Evolutionary conservation across 2,888 invertebrate genomes (phyloP).

Genomic region (Mythimna vitellina): DNA sequence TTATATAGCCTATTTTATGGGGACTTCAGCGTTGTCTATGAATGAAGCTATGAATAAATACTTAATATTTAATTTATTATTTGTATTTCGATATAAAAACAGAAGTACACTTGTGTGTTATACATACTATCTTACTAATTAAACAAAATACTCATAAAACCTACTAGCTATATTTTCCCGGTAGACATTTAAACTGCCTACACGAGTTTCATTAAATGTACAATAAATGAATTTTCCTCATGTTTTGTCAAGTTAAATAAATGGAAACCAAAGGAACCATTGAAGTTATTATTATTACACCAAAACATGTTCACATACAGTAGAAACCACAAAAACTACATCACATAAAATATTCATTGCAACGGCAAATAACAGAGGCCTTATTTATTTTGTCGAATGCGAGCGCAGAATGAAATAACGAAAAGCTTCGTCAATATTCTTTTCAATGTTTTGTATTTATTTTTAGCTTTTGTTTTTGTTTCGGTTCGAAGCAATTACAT

Average conservation of each 20-base stretch:
- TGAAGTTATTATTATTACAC: conserved; percentile 17
- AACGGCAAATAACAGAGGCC: conserved; percentile 26
- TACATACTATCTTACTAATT: too few species aligned
- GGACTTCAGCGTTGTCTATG: neutral
- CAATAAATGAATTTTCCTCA: conserved; percentile 10
- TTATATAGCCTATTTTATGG: neutral
- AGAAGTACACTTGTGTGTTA: too few species aligned
- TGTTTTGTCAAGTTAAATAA: conserved; percentile 11
- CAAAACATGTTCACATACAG: neutral
- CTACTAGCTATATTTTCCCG: too few species aligned
- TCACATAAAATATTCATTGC: conserved; percentile 49
- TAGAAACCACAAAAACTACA: conserved; percentile 24
- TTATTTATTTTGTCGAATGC: conserved; percentile 36
- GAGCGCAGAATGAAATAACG: conserved; percentile 26
- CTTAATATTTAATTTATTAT: too few species aligned
- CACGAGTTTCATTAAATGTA: neutral
- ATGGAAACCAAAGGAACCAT: conserved; percentile 10
- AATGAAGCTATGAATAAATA: conserved; percentile 1
- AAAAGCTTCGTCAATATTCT: conserved; percentile 36
- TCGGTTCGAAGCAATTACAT: conserved; percentile 1
- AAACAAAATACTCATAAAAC: too few species aligned
- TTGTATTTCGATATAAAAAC: too few species aligned
- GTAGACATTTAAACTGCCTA: neutral
- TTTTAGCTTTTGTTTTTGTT: conserved; percentile 34
- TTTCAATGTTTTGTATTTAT: conserved; percentile 34